Evolutionary conservation across 2,113 vertebrate species (phyloP).

Genomic region (Lagopus muta): DNA sequence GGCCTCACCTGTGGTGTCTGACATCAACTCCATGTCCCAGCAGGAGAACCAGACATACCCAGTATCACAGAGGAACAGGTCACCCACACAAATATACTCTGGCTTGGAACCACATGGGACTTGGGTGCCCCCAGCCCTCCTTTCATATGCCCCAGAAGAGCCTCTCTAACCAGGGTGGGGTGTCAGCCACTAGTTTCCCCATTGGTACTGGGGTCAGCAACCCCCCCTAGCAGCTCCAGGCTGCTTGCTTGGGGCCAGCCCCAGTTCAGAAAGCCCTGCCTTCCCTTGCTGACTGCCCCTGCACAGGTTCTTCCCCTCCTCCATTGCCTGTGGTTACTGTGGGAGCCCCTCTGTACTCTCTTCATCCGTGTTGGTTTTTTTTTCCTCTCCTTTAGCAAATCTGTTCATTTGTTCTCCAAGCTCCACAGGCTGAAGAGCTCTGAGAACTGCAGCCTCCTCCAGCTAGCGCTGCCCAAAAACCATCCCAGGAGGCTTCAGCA

Average conservation of each 20-base stretch:
- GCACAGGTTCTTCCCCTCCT: background rate
- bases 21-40: background rate
- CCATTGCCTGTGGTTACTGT: background rate
- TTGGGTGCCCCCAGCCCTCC: background rate
- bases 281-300: background rate
- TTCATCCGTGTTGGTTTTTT: background rate
- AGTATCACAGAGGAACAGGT: fast-evolving
- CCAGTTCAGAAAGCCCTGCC: background rate
- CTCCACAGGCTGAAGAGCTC: background rate
- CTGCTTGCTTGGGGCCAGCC: background rate
- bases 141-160: background rate
- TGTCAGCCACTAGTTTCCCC: background rate
- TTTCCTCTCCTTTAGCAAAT: background rate
- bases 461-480: fast-evolving
- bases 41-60: background rate
- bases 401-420: background rate
- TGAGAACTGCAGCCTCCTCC: background rate
- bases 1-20: background rate
- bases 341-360: background rate
- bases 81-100: background rate
- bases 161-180: fast-evolving
- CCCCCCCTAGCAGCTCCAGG: background rate
- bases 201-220: background rate
- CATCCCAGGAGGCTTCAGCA: background rate
- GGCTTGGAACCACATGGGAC: background rate